These are phyloP conservation scores for Patiria pectinifera DNA, from an alignment of 53 echinoderm and acorn worm species.

Conservation along the genomic window DNA sequence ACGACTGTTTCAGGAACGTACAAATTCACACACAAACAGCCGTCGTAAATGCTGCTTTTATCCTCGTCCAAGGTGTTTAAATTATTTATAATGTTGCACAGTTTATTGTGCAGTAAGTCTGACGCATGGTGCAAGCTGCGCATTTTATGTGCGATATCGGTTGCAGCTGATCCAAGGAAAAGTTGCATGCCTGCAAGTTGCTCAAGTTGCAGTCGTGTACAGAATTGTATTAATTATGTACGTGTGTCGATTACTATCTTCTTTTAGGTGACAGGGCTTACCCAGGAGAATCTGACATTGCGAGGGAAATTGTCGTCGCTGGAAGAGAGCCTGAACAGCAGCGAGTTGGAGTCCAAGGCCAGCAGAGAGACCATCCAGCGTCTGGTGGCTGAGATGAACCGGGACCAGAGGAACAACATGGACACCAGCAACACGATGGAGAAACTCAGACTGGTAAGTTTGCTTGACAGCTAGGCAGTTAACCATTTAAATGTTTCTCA, in stretches of 20 bases:
- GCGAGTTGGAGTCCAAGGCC: constrained; percentile 93
- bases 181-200: too few relatives aligned
- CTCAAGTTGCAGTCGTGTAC: too few relatives aligned
- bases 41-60: too few relatives aligned
- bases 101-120: too few relatives aligned
- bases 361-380: constrained; percentile 95
- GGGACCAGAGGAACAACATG: constrained; percentile 84
- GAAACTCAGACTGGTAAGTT: constrained; percentile 86
- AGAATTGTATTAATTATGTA: background rate
- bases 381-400: constrained; percentile 88
- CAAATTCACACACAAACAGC: too few relatives aligned
- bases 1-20: too few relatives aligned
- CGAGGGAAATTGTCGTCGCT: constrained; percentile 86
- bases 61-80: too few relatives aligned
- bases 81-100: too few relatives aligned
- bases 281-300: constrained; percentile 87
- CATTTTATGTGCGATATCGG: too few relatives aligned
- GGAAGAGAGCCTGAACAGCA: constrained; percentile 75
- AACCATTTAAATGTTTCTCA: background rate
- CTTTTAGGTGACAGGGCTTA: constrained; percentile 75
- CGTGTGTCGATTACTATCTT: background rate
- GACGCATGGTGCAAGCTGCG: too few relatives aligned
- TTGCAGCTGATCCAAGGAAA: too few relatives aligned
- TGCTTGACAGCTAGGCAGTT: background rate
- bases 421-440: constrained; percentile 76